Base-by-base conservation (phyloP, 2,888 invertebrate genomes). In the Pammene fasciana region DNA sequence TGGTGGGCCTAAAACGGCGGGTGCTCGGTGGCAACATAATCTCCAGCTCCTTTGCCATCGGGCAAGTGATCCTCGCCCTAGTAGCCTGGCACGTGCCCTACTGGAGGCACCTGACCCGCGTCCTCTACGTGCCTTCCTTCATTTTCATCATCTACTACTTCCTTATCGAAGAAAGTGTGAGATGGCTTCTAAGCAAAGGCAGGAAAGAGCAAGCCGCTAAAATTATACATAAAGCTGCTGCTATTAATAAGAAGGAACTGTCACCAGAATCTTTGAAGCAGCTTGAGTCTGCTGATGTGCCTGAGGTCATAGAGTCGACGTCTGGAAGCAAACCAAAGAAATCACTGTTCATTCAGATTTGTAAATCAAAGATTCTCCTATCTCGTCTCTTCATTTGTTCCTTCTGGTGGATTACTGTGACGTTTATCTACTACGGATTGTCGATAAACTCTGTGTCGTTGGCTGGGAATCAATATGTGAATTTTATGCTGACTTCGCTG, bases 351-450 rank as follows among this genome's bases (percentile, higher is more conserved):
- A 70, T 75, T 45, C 83, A 90, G 72, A 85, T 93, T n/a, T 74
- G 93, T n/a, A 85, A 82, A 68, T 91, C 92, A 0, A 80, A 80
- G 10, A 83, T 84, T 45, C 82, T 94, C 41, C 77, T 93, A 26
- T 74, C 87, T 5, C 85, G 94, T 52, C 79, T 94, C 55, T 75
- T 93, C 1, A 94, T 95, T 62, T 96, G 96, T 74, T 95, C 95
- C n/a, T 94, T 96, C 75, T 96, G 96, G 90, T 97, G 96, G 96
- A 94, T 96, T 14, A 95, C 96, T 0, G 95, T 95, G 76, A 95
- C 96, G 0, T 95, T 97, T 73, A 95, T 97, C 18, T 97, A 96
- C 84, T 97, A 96, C 78, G 97, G 97, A 38, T 9, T 97, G 46
- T 96, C 96, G 0, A 92, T 97, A 65, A 96, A 96, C 85, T 95